Percentiles rank a stretch among this genome's conserved stretches.
phyloP scores from a whole-genome alignment of 2,113 vertebrate species.

The Holacanthus passer region DNA sequence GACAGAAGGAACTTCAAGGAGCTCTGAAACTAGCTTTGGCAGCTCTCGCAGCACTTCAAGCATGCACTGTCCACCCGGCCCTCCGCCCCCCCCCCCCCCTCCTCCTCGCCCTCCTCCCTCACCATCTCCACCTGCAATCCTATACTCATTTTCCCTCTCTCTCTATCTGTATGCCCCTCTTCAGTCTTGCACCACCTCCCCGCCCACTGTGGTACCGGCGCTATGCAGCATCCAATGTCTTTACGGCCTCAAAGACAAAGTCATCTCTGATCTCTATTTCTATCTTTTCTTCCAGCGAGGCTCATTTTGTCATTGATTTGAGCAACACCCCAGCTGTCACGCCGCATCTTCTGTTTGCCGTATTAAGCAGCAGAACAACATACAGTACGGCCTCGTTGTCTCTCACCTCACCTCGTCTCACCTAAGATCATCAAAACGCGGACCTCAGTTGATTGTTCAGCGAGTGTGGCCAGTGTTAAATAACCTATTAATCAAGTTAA shows the following conservation, averaged over 20 bases:
- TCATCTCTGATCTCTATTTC: conserved; percentile 62
- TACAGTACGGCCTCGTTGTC: neutral
- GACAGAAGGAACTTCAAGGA: conserved; percentile 67
- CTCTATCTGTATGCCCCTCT: conserved; percentile 41
- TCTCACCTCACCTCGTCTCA: conserved; percentile 6
- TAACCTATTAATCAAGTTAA: conserved; percentile 60
- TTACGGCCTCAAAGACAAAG: conserved; percentile 57
- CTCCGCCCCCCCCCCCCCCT: neutral
- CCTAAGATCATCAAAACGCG: conserved; percentile 29
- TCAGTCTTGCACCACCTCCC: conserved; percentile 9
- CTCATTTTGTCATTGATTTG: conserved; percentile 45
- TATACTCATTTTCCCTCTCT: conserved; percentile 12
- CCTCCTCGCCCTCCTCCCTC: neutral
- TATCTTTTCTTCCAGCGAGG: conserved; percentile 51
- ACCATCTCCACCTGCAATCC: conserved; percentile 50
- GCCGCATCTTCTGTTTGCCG: conserved; percentile 12
- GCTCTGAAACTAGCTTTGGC: conserved; percentile 61
- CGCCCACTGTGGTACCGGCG: conserved; percentile 33
- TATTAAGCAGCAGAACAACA: conserved; percentile 21
- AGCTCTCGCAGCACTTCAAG: conserved; percentile 53
- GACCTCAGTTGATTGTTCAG: conserved; percentile 40
- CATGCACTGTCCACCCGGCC: conserved; percentile 25
- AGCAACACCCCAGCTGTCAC: conserved; percentile 34
- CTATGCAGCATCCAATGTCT: conserved; percentile 47
- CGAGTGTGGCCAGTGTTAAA: conserved; percentile 41